Evolutionary conservation across 1,140 invertebrate genomes (phyloP), one percentile per base, ranked within the genome.

Genomic region (Neodiprion fabricii): DNA sequence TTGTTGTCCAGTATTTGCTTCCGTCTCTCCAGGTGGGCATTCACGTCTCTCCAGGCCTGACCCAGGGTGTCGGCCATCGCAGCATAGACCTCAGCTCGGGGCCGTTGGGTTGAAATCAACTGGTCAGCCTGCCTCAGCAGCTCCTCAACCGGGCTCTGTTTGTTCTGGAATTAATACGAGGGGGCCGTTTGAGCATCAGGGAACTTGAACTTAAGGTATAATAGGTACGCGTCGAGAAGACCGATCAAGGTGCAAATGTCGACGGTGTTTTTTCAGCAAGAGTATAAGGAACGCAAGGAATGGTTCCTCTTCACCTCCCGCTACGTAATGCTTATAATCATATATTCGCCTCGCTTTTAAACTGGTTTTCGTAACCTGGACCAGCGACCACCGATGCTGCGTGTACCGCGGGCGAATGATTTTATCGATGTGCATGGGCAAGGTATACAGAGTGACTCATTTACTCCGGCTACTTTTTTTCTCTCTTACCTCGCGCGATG

Each of bases 1-100:
- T 93, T 94, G 68, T 95, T 89, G 80, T 96, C 93, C 21, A 98
- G 88, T 72, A 98, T 92, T 72, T 93, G 90, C 80, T 93, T 93
- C 68, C 96, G 89, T 71, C 93, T 90, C 80, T 96, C 93, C 74
- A 98, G 87, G 81, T 96, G 93, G 71, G 90, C 89, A 82, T 96
- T 95, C 66, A 98, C 93, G 83, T 97, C 96, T 81, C 92, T 93
- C 97, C 97, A 98, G 1, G 96, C 96, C 77, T 93, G 91, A 66
- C 94, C 94, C 49, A 98, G 88, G 21, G 95, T 95, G 84, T 96
- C 95, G 11, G 96, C 96, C 96, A 98, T 98, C 1, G 96, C 96
- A 71, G 94, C 92, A 83, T 97, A 96, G 21, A 97, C 94, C 88
- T 93, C 94, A 78, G 92, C 92, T 77, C 93, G 90, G 12, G 94